Evolutionary conservation across 1,140 invertebrate genomes (phyloP).

Genomic region (Galendromus occidentalis): DNA sequence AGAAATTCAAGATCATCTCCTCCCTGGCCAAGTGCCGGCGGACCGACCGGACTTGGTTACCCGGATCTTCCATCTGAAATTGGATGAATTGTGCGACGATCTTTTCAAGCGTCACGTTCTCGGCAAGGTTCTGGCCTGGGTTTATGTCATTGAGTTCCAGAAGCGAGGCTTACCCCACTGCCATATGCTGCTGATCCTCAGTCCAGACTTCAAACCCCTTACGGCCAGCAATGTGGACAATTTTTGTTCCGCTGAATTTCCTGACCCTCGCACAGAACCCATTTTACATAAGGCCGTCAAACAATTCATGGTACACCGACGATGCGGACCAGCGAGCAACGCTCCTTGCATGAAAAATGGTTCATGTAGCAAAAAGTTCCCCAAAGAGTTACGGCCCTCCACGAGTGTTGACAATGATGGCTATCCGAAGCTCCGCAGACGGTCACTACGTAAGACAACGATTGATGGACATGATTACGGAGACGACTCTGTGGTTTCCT

Average conservation of each 20-base stretch:
- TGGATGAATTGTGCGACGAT: too few species aligned
- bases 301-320: conserved; percentile 27
- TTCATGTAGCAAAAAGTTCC: conserved; percentile 17
- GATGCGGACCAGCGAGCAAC: conserved; percentile 17
- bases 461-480: conserved; percentile 14
- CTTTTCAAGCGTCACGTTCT: too few species aligned
- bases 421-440: conserved; percentile 16
- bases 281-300: conserved; percentile 24
- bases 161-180: too few species aligned
- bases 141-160: too few species aligned
- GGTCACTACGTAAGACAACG: conserved; percentile 13
- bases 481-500: conserved; percentile 24
- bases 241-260: conserved; percentile 35
- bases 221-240: conserved; percentile 27
- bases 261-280: conserved; percentile 28
- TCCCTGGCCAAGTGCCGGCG: too few species aligned
- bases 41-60: too few species aligned
- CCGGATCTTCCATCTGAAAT: too few species aligned
- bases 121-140: too few species aligned
- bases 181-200: too few species aligned
- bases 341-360: conserved; percentile 9
- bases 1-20: too few species aligned
- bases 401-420: not conserved
- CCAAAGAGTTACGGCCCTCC: conserved; percentile 12
- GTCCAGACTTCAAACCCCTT: conserved; percentile 12